Conservation (phyloP, 2,113 vertebrate genomes). For the Hippoglossus stenolepis region DNA sequence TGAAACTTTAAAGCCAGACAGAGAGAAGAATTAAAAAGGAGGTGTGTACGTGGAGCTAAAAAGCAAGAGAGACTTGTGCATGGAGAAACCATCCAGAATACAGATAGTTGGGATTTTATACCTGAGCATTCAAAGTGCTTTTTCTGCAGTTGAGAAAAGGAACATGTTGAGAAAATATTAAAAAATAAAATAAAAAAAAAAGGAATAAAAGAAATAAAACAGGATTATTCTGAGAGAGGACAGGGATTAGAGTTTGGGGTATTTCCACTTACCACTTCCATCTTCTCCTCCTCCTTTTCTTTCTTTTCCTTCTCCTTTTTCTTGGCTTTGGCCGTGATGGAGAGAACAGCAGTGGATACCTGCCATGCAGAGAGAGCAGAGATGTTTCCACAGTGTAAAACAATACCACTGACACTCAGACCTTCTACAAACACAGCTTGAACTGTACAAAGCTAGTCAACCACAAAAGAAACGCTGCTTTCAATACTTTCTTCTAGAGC, state of each 20-base stretch:
- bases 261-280: constrained; percentile 93
- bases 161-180: not conserved
- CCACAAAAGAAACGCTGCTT: constrained; percentile 49
- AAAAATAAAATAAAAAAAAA: no score
- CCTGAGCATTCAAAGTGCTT: not conserved
- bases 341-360: constrained; percentile 98
- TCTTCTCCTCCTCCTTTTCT: constrained; percentile 94
- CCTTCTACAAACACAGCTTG: constrained; percentile 44
- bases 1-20: not conserved
- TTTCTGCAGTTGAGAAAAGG: not conserved
- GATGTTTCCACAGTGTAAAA: constrained; percentile 46
- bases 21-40: constrained; percentile 2
- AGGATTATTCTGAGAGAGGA: not conserved
- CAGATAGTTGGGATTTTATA: not conserved
- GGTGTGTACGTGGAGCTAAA: not conserved
- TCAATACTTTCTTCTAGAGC: constrained; percentile 27
- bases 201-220: not conserved
- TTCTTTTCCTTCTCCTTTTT: constrained; percentile 98
- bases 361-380: constrained; percentile 64
- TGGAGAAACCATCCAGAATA: not conserved
- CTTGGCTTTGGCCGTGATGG: constrained; percentile 99
- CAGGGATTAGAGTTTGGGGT: not conserved
- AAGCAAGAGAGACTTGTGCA: not conserved
- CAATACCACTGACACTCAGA: constrained; percentile 40
- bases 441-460: constrained; percentile 45